Conservation (phyloP, 2,113 vertebrate species). For the Todiramphus chloris region DNA sequence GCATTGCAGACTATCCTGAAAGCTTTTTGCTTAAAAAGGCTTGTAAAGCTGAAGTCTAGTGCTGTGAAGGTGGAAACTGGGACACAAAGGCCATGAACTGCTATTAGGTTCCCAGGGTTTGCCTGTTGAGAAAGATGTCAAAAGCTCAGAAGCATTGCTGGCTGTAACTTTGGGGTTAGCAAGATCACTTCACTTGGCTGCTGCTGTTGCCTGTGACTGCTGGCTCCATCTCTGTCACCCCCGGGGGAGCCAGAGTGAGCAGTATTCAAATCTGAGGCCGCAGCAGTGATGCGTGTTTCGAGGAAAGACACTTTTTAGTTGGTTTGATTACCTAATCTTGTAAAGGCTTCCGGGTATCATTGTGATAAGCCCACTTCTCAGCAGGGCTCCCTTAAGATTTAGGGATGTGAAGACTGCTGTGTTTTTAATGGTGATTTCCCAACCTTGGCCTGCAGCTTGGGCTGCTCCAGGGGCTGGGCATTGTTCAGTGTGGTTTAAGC, state of each 20-base stretch:
- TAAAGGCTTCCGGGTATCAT: fast-evolving
- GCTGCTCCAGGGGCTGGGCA: not conserved
- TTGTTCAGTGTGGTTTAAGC: not conserved
- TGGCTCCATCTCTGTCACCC: not conserved
- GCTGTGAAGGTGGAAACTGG: not conserved
- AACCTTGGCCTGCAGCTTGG: not conserved
- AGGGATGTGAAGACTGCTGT: not conserved
- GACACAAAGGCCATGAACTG: not conserved
- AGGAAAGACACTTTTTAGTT: not conserved
- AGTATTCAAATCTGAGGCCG: not conserved
- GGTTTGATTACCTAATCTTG: not conserved
- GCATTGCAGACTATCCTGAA: not conserved
- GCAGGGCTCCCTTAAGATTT: too few relatives aligned
- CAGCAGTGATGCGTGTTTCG: not conserved
- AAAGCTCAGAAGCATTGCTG: not conserved
- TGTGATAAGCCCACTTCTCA: not conserved
- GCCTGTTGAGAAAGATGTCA: fast-evolving
- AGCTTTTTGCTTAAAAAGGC: not conserved
- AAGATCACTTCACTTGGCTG: not conserved
- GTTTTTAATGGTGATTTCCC: not conserved
- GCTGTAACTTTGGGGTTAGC: not conserved
- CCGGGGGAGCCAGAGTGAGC: not conserved
- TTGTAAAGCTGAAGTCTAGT: not conserved
- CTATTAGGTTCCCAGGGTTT: not conserved
- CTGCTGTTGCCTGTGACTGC: not conserved